Percentiles rank a stretch among this genome's conserved stretches.
These are phyloP conservation scores for Zosterops pallidus DNA, from an alignment of 2,113 vertebrate species.

Conservation along the genomic window DNA sequence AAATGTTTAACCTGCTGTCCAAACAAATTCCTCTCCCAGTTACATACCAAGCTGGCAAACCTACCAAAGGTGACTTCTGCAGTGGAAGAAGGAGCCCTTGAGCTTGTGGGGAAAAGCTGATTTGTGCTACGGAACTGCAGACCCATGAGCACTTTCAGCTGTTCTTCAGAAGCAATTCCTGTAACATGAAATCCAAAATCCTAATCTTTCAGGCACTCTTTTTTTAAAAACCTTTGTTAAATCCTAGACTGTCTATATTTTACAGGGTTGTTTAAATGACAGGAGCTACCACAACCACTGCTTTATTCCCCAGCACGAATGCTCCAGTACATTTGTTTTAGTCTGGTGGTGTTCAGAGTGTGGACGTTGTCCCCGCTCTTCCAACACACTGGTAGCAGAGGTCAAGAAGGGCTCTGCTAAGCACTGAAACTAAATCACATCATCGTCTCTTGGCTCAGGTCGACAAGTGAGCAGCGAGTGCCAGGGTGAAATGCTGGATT, in stretches of 20 bases:
- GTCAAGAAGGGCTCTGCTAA: background rate
- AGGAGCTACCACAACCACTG: background rate
- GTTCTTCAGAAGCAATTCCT: background rate
- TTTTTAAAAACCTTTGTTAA: background rate
- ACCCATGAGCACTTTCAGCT: background rate
- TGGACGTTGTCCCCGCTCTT: fast-evolving
- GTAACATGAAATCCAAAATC: background rate
- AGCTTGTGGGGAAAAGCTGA: background rate
- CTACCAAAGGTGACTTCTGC: background rate
- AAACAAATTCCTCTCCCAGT: background rate
- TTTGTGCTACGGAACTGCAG: background rate
- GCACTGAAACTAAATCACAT: background rate
- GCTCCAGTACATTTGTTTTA: background rate
- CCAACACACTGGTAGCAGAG: fast-evolving
- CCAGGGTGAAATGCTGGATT: conserved; percentile 97
- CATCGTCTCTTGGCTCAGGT: conserved; percentile 69
- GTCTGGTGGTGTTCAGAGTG: too few species aligned
- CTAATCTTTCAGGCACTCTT: background rate
- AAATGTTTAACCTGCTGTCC: background rate
- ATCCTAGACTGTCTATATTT: background rate
- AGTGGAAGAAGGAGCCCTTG: background rate
- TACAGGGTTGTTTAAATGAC: background rate
- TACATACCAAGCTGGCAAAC: background rate
- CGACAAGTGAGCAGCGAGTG: conserved; percentile 93
- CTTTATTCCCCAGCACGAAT: fast-evolving